Base-by-base conservation (phyloP, 2,797 vertebrate species). In the Acipenser transmontanus region DNA sequence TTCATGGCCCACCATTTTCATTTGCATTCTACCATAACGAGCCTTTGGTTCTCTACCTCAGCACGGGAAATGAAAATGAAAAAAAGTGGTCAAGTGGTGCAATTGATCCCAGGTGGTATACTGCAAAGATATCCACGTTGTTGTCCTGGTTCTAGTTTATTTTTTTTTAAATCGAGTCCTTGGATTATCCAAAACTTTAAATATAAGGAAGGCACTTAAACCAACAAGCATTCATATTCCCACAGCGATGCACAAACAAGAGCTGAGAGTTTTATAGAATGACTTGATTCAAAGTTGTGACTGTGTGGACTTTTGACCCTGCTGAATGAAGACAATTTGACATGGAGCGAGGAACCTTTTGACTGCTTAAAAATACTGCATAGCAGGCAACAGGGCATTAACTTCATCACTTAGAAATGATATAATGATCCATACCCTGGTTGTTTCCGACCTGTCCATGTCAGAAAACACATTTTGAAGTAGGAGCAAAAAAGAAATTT, bases 11-110 rank as follows among this genome's bases (percentile, higher is more conserved):
- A 34, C 34, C 34, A 34, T 34, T 34, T 34, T 34, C 2, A 34
- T 34, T 34, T 71, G 80, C 83, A 81, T 77, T 82, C 6, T 69
- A 59, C 69, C 67, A 72, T 76, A 59, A 77, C 77, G 80, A 85
- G 84, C 80, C 77, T 72, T 80, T 81, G 67, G 80, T 81, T 87
- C 79, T 91, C 88, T 90, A 89, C 87, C 90, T 91, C 90, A 88
- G 85, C 76, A 34, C 34, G 34, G 34, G 2, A 34, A 34, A 34
- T 0, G 34, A 34, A 34, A 34, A 34, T 2, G 20, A 34, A 2
- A 34, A 34, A 34, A 4, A 4, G 82, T 88, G 87, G 87, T 88
- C 80, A 83, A 82, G 63, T 59, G 69, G 70, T 70, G 68, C 67
- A 71, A 51, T 63, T 71, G 65, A 70, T 69, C 68, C 66, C 47